Base-by-base conservation (phyloP, 2,797 vertebrate genomes). In the Mormyrus hasselquistii region DNA sequence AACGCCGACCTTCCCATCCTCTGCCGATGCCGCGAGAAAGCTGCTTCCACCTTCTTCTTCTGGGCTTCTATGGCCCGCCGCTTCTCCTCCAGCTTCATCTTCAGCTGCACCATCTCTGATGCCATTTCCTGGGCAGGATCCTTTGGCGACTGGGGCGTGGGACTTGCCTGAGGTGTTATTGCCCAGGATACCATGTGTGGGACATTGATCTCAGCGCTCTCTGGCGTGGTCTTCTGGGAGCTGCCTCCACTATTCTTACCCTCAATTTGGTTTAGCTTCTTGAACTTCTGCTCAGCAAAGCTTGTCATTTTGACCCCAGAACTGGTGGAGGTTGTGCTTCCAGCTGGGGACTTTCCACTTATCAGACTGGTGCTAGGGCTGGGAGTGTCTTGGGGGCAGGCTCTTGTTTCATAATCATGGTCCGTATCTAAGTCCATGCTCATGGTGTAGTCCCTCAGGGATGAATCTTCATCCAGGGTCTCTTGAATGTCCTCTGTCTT, bases 11-110 rank as follows among this genome's bases (percentile, higher is more conserved):
- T 97, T 52, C 98, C 98, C 97, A 98, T 98, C 94, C 97, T 98
- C 93, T 99, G 98, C 53, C 99, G 95, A 90, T 99, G 98, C 82
- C 95, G 96, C 0, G 98, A 97, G 90, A 99, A 99, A 0, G 98
- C 98, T 0, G 98, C 98, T 92, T 99, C 99, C 89, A 99, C 97
- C 92, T 99, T 99, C 94, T 97, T 99, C 92, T 99, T 99, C 94
- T 99, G 98, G 8, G 99, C 98, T 93, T 99, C 99, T 19, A 99
- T 99, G 4, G 99, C 98, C 90, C 98, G 95, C 2, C 99, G 96
- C 92, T 99, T 99, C 92, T 99, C 98, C 92, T 99, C 99, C 12
- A 99, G 94, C 57, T 98, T 97, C 97, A 99, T 99, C 91, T 97
- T 96, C 76, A 99, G 95, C 87, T 99, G 96, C 0, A 98, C 97